Conservation (phyloP, 2,113 vertebrate genomes). For the Cottus gobio region DNA sequence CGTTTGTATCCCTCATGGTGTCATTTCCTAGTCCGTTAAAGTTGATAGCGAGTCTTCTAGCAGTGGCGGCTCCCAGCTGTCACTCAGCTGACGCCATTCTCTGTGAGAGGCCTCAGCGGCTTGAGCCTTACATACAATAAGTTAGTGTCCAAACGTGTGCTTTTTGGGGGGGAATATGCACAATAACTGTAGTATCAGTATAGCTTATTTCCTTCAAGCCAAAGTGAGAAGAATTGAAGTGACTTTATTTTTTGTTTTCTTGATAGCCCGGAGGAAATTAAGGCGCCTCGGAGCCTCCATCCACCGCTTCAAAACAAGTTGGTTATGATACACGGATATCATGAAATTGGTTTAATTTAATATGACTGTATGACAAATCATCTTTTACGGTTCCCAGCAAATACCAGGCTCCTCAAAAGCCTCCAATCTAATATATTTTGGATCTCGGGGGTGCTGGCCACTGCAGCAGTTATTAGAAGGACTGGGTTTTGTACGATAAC, state of each 20-base stretch:
- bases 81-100: not conserved
- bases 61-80: not conserved
- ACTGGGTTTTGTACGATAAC: not conserved
- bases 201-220: not conserved
- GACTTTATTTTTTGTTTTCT: not conserved
- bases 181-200: not conserved
- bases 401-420: not conserved
- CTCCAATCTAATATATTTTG: constrained; percentile 7
- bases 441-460: not conserved
- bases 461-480: not conserved
- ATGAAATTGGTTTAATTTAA: constrained; percentile 12
- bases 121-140: not conserved
- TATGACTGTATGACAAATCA: constrained; percentile 17
- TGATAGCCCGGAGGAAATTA: not conserved
- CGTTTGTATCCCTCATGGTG: not conserved
- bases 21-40: not conserved
- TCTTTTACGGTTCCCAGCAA: not conserved
- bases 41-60: not conserved
- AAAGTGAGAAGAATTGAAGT: not conserved
- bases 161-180: not conserved
- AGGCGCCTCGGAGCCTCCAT: not conserved
- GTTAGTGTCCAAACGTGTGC: not conserved
- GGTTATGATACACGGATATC: constrained; percentile 4
- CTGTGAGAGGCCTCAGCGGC: not conserved
- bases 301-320: constrained; percentile 7